Base-by-base conservation (phyloP, 2,888 invertebrate genomes). In the Ashinkailepas kermadecensis region DNA sequence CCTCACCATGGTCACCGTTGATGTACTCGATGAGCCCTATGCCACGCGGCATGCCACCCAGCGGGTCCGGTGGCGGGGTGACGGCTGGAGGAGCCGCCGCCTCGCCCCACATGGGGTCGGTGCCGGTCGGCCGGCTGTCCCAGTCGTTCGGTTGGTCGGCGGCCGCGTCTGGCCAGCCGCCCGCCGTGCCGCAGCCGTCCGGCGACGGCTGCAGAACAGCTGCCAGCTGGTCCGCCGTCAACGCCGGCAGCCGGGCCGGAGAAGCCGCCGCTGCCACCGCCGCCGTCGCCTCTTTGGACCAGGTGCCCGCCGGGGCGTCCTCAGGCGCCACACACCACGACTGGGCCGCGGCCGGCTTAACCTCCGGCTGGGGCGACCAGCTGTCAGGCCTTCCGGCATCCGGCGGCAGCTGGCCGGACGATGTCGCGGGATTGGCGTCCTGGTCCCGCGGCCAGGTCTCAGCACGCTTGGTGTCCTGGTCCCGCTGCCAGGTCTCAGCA, bases 21-120 rank as follows among this genome's bases (percentile, higher is more conserved):
- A 74, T 74, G 74, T 74, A 74, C 54, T 74, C 74, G 18, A 74
- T 74, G 21, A 74, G 74, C 13, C 74, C 74, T n/a, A 74, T 74
- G 74, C 74, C 74, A 0, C 8, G 54, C 56, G 74, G 74, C 18
- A 74, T 54, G 74, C 56, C 21, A 21, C 21, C 54, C 56, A 74
- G 74, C 9, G 56, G 74, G 74, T 74, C 74, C 39, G 21, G 54
- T 12, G 56, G 15, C 18, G 74, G 18, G 21, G 74, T 23, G 15
- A 21, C 21, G 21, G 1, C 13, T 4, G 70, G 39, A 3, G 39
- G 11, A 0, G 54, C 15, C 3, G 67, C 23, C 39, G 25, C 70
- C 70, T 74, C 74, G 56, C 74, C 56, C 74, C 74, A 74, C 74
- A 74, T 74, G 9, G 74, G 74, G 74, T 74, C 74, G 39, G 39